Conservation (phyloP, 2,888 invertebrate species). For the Bombyx huttoni region DNA sequence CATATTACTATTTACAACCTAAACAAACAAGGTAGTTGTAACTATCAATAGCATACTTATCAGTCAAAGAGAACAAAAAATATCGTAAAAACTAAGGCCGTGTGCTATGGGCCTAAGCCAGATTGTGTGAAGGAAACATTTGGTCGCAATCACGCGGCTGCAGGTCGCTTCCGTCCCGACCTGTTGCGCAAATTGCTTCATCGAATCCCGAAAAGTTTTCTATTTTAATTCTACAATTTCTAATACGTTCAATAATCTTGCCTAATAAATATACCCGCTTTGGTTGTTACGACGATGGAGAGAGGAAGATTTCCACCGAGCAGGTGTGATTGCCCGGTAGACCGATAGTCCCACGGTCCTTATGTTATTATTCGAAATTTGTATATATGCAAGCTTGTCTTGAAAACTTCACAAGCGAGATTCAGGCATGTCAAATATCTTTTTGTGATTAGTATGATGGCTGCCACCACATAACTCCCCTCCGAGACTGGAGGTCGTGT, state of each 20-base stretch:
- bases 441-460: no score
- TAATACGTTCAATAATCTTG: neutral
- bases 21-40: conserved; percentile 49
- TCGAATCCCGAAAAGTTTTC: neutral
- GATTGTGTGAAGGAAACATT: conserved; percentile 65
- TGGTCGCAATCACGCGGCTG: conserved; percentile 66
- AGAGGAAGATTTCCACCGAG: no score
- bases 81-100: conserved; percentile 58
- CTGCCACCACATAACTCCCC: no score
- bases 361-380: no score
- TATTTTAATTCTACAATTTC: neutral
- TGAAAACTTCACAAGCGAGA: no score
- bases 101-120: no score
- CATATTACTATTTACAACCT: conserved; percentile 41
- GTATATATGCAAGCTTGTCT: no score
- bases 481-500: no score
- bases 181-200: conserved; percentile 62
- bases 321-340: no score
- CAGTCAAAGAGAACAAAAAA: conserved; percentile 54
- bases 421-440: no score
- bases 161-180: conserved; percentile 72
- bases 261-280: neutral
- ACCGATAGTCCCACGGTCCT: no score
- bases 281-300: no score
- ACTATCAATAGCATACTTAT: conserved; percentile 70